Evolutionary conservation across 1,140 invertebrate genomes (phyloP).

Genomic region (Drosophila biarmipes): DNA sequence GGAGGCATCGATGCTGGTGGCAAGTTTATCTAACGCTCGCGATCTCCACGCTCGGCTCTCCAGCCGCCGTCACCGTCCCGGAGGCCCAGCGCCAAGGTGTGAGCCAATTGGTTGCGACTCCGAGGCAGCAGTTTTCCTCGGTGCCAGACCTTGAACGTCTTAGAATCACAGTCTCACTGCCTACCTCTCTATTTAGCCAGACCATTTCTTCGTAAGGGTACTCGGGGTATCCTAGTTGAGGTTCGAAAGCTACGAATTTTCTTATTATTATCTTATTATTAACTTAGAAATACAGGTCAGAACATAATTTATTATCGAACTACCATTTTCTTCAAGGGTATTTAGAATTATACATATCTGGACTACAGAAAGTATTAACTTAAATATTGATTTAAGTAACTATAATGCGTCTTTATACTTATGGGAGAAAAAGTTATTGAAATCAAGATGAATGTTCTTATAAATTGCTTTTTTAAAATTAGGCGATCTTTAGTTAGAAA

Average conservation of each 20-base stretch:
- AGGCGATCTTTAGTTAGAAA: too few species aligned
- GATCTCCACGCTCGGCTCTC: conserved; percentile 52
- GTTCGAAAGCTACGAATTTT: background rate
- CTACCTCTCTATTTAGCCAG: conserved; percentile 29
- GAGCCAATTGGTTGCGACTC: conserved; percentile 70
- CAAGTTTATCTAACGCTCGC: conserved; percentile 76
- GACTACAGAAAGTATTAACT: too few species aligned
- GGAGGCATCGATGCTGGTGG: conserved; percentile 62
- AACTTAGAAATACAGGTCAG: too few species aligned
- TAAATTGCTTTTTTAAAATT: too few species aligned
- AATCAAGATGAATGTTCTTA: too few species aligned
- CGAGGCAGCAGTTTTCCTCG: background rate
- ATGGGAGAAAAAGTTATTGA: too few species aligned
- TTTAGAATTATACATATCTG: too few species aligned
- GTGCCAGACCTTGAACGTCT: conserved; percentile 64
- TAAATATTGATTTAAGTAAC: too few species aligned
- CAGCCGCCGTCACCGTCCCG: conserved; percentile 3
- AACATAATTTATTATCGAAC: too few species aligned
- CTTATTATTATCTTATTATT: background rate
- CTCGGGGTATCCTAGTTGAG: background rate
- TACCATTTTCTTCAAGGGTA: too few species aligned
- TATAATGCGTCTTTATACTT: too few species aligned
- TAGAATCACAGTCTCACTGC: conserved; percentile 40
- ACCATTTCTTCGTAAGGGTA: background rate
- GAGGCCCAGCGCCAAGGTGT: conserved; percentile 68